Evolutionary conservation across 1,140 invertebrate species (phyloP).

Genomic region (Saxidomus purpurata): DNA sequence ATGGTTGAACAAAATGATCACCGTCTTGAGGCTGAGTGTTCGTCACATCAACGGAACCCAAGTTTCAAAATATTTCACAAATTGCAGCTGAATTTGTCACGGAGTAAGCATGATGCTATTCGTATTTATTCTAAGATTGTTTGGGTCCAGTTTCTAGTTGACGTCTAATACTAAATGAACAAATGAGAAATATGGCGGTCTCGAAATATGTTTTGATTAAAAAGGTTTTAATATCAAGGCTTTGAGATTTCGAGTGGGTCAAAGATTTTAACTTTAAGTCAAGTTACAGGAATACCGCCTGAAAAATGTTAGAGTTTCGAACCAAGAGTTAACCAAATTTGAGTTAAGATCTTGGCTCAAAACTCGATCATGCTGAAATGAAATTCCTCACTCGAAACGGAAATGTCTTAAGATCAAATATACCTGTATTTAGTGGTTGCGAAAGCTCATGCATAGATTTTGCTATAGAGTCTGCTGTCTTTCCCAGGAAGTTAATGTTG

Average conservation of each 20-base stretch:
- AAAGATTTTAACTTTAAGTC: background rate
- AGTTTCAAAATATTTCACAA: background rate
- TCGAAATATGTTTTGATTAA: too few relatives aligned
- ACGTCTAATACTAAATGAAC: too few relatives aligned
- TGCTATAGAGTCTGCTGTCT: slow-evolving; percentile 26
- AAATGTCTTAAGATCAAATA: background rate
- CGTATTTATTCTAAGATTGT: too few relatives aligned
- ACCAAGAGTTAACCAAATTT: background rate
- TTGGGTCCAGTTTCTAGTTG: too few relatives aligned
- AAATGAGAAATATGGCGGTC: too few relatives aligned
- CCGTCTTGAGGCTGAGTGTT: too few relatives aligned
- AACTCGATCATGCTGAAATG: background rate
- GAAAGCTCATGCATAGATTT: background rate
- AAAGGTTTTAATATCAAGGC: too few relatives aligned
- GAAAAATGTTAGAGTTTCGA: background rate
- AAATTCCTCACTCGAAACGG: background rate
- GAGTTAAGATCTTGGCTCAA: background rate
- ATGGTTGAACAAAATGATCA: too few relatives aligned
- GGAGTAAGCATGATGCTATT: too few relatives aligned
- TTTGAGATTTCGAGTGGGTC: too few relatives aligned
- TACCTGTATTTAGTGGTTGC: background rate
- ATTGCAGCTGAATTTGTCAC: too few relatives aligned
- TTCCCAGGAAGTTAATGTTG: slow-evolving; percentile 40
- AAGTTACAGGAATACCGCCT: background rate
- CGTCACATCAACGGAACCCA: background rate